phyloP scores from a whole-genome alignment of 2,888 invertebrate genomes.

The Leucozona laternaria region DNA sequence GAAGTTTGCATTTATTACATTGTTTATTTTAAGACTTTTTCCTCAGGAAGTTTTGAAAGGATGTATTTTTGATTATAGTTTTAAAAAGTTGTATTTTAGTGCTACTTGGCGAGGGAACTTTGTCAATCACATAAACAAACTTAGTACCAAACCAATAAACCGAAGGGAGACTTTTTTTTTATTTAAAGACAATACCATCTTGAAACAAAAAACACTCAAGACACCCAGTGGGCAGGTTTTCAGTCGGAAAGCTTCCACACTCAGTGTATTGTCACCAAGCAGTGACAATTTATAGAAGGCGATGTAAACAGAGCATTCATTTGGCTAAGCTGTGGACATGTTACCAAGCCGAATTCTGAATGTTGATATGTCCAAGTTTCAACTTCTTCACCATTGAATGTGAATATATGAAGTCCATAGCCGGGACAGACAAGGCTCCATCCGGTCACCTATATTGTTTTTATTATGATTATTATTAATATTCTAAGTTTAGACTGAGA shows the following conservation, averaged over 20 bases:
- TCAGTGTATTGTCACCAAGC: no score
- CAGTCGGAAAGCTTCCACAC: neutral
- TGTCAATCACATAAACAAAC: neutral
- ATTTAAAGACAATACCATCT: neutral
- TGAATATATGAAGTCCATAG: no score
- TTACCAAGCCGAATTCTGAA: no score
- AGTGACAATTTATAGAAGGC: no score
- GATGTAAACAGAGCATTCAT: no score
- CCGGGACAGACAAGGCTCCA: no score
- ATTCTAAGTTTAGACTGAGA: no score
- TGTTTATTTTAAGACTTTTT: neutral
- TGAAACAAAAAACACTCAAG: neutral
- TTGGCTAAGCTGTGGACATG: no score
- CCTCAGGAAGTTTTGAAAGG: neutral
- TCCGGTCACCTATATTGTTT: no score
- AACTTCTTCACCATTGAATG: no score
- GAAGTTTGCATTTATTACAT: constrained; percentile 7
- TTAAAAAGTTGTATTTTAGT: constrained; percentile 6
- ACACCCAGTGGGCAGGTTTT: neutral
- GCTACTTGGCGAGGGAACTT: neutral
- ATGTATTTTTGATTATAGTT: neutral
- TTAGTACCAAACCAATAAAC: neutral
- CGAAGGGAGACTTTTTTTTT: neutral
- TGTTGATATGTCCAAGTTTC: no score
- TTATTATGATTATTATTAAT: no score